Evolutionary conservation across 2,113 vertebrate genomes (phyloP), one percentile per base, ranked within the genome.

Genomic region (Hassar affinis): DNA sequence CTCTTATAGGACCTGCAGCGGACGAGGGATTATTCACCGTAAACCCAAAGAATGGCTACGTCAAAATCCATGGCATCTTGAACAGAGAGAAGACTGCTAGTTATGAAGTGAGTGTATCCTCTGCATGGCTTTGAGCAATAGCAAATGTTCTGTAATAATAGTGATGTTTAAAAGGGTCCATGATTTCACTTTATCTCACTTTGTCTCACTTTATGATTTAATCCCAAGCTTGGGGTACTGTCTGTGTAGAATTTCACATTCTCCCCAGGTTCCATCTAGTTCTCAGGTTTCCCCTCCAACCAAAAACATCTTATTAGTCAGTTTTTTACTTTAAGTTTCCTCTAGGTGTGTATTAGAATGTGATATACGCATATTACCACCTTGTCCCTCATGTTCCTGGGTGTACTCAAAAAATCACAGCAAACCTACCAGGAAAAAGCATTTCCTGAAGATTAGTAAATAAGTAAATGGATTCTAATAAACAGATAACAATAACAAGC

Each of bases 61-160:
- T 99, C 80, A 96, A 87, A 85, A 93, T 97, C 86, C 92, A 90
- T 15, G 9, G 91, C 1, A 92, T 95, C 86, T 93, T 99, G 80
- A 96, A 99, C 85, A 90, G 98, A 87, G 98, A 99, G 90, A 0
- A 88, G n/a, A 87, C 22, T 0, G 0, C 88, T 2, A 0, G 0
- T 17, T 95, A 93, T 88, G 0, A 27, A 0, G 94, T 95, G 90
- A 93, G 90, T 81, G 2, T 2, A 25, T 51, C 25, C 12, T 66
- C 14, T 72, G 1, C 15, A 64, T 30, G 25, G 57, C 25, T 61
- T 8, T 33, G 30, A 64, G 30, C 61, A 64, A 7, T 6, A 64
- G 25, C 2, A 57, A 56, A 9, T 71, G 3, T 45, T n/a, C 22
- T 71, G 8, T 71, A 25, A 30, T 1, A 20, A 47, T 59, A 38